Percentiles rank a stretch among this genome's conserved stretches.
These are phyloP conservation scores for Torymus aiolomorphi DNA, from an alignment of 2,888 invertebrate species.

Conservation along the genomic window DNA sequence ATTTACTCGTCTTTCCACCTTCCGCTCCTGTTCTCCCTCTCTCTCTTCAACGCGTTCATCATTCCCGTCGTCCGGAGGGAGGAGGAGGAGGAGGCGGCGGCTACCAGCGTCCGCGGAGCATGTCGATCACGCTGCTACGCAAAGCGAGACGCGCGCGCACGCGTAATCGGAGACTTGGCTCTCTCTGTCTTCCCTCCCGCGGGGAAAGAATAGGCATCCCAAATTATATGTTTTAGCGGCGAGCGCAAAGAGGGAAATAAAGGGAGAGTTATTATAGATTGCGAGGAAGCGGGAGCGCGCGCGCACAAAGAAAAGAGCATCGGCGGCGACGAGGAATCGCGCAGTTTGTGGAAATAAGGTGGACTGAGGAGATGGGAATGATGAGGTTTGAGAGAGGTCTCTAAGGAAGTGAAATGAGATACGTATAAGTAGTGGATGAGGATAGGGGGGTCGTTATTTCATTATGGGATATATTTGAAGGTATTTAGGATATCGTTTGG, in stretches of 20 bases:
- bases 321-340: neutral
- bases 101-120: slow-evolving; percentile 31
- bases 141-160: slow-evolving; percentile 30
- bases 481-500: no score
- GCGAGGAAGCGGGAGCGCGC: slow-evolving; percentile 1
- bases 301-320: neutral
- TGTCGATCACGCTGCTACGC: slow-evolving; percentile 43
- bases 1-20: slow-evolving; percentile 2
- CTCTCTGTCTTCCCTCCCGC: slow-evolving; percentile 9
- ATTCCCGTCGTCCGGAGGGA: slow-evolving; percentile 17
- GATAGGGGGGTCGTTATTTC: no score
- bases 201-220: neutral
- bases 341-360: slow-evolving; percentile 14
- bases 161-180: slow-evolving; percentile 55
- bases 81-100: no score
- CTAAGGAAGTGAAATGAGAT: slow-evolving; percentile 15
- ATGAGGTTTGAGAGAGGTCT: neutral
- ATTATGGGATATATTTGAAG: no score
- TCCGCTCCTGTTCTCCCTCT: slow-evolving; percentile 30
- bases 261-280: slow-evolving; percentile 38
- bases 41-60: neutral
- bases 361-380: neutral
- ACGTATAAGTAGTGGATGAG: neutral
- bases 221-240: slow-evolving; percentile 51
- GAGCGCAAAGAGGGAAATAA: slow-evolving; percentile 39